Conservation (phyloP, 2,888 invertebrate genomes). For the Didymodactylos carnosus region DNA sequence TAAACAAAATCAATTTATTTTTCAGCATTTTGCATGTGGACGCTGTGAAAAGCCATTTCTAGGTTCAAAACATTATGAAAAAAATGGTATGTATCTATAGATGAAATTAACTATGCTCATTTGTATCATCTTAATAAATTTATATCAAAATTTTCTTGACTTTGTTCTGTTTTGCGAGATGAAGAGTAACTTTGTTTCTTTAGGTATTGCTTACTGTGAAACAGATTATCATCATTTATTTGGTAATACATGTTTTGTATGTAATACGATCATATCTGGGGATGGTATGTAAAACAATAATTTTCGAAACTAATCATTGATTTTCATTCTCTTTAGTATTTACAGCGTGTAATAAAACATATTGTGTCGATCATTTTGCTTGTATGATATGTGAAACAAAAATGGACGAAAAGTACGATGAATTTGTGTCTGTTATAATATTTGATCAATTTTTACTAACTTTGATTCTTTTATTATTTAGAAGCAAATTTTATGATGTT, state of each 20-base stretch:
- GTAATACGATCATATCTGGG: conserved; percentile 89
- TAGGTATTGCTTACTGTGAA: conserved; percentile 84
- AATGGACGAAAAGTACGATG: conserved; percentile 52
- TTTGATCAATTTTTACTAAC: background rate
- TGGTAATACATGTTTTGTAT: conserved; percentile 92
- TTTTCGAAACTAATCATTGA: background rate
- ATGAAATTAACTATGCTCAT: background rate
- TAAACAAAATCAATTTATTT: conserved; percentile 23
- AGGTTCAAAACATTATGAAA: conserved; percentile 94
- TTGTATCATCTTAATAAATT: too few species aligned
- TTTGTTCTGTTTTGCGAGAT: too few species aligned
- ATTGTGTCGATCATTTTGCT: conserved; percentile 96
- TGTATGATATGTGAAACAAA: conserved; percentile 89
- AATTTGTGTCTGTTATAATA: background rate
- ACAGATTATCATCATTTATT: conserved; percentile 67
- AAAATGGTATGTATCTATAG: conserved; percentile 48
- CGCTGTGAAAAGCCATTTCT: conserved; percentile 98
- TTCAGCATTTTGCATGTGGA: conserved; percentile 91
- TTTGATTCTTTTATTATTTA: background rate
- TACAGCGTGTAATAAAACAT: conserved; percentile 89
- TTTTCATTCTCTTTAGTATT: conserved; percentile 49
- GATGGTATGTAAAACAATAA: conserved; percentile 50
- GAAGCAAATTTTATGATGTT: conserved; percentile 78
- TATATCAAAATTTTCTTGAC: too few species aligned
- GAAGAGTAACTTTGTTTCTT: background rate